Base-by-base conservation (phyloP, 2,888 invertebrate species). In the Morpho achilles region DNA sequence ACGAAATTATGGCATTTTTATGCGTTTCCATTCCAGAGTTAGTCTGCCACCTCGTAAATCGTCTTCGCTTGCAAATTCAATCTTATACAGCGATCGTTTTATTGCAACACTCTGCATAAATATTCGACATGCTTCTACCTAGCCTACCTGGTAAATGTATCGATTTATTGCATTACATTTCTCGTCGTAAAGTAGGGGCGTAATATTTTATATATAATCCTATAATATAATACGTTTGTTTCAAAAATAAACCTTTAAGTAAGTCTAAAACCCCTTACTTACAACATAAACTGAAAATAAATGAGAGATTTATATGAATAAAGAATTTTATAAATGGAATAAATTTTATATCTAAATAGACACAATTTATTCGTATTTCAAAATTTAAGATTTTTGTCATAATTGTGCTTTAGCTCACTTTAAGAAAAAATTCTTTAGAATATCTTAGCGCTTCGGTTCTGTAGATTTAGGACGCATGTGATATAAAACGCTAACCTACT, bases 61-160 rank as follows among this genome's bases (percentile, higher is more conserved):
- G 9, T 8, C 39, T 41, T 46, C 40, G 16, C 53, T 46, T 10
- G 22, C 39, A 46, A 53, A 53, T 53, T 40, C 53, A 53, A 53
- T 53, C 10, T 45, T 32, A 46, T 46, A 46, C 53, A 66, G 68
- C 68, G 9, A 46, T 46, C 46, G 39, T 72, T 78, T 78, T 79
- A 82, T 75, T 71, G 73, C 72, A 69, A 71, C 74, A 74, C 72
- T 76, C 69, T 74, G 74, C 75, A 16, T 16, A 16, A 16, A 16
- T 16, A 1, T 16, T 74, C 45, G n/a, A 32, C 39, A 32, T 39
- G 32, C 52, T 39, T 16, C 16, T 16, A 16, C 16, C 7, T 8
- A 39, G 44, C 32, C 8, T 44, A 45, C 44, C 44, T 52, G 52
- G 32, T n/a, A 32, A 32, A 43, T 23, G 43, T 51, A 51, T 51